Evolutionary conservation across 2,888 invertebrate genomes (phyloP).

Genomic region (Xanthorhoe spadicearia): DNA sequence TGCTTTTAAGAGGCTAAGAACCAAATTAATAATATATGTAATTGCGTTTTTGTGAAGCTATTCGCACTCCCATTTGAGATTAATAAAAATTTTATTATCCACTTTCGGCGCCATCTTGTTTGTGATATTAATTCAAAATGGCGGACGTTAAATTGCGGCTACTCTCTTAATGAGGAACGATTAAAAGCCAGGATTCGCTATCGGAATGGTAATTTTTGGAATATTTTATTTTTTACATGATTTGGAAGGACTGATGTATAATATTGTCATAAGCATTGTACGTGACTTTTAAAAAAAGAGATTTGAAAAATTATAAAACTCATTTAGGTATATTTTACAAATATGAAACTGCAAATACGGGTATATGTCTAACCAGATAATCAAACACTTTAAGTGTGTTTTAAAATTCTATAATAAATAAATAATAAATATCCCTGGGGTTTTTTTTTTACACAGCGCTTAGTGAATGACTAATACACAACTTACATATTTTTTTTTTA

Average conservation of each 20-base stretch:
- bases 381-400: too few relatives aligned
- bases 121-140: conserved; percentile 81
- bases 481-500: too few relatives aligned
- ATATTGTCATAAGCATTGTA: conserved; percentile 2
- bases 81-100: conserved; percentile 74
- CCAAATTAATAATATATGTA: conserved; percentile 62
- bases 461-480: too few relatives aligned
- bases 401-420: too few relatives aligned
- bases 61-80: conserved; percentile 64
- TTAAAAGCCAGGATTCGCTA: conserved; percentile 74
- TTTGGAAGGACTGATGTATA: conserved; percentile 19
- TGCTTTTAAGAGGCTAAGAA: conserved; percentile 41
- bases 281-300: not conserved
- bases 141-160: conserved; percentile 71
- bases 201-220: conserved; percentile 66
- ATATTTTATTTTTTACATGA: conserved; percentile 24
- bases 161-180: conserved; percentile 78
- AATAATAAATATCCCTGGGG: too few relatives aligned
- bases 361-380: too few relatives aligned
- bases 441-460: too few relatives aligned
- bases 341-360: too few relatives aligned
- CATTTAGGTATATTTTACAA: too few relatives aligned
- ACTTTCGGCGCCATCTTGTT: conserved; percentile 71
- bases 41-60: conserved; percentile 58
- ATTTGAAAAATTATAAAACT: not conserved